phyloP scores from a whole-genome alignment of 2,113 vertebrate species.

The Glaucidium brasilianum region DNA sequence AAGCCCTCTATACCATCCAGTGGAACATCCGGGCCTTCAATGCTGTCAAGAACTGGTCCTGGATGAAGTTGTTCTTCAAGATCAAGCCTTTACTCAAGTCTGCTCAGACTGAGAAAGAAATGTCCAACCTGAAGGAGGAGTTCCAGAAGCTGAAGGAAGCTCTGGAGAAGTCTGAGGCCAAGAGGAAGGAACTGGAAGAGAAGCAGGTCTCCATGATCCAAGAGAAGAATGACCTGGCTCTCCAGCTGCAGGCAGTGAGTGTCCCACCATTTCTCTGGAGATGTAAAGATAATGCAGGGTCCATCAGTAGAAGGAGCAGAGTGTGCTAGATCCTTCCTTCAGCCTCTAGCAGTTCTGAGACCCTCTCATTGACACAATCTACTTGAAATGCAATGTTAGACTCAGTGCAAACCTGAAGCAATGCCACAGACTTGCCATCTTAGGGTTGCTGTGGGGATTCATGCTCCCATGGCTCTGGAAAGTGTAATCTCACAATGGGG shows the following conservation, averaged over 20 bases:
- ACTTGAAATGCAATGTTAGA: neutral
- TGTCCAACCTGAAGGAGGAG: constrained; percentile 85
- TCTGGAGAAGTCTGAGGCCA: constrained; percentile 86
- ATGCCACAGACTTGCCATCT: neutral
- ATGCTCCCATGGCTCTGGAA: neutral
- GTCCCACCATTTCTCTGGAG: neutral
- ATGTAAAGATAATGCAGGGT: neutral
- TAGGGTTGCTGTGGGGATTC: neutral
- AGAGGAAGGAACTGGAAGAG: constrained; percentile 92
- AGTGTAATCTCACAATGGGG: neutral
- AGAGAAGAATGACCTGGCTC: constrained; percentile 91
- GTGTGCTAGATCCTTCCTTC: neutral
- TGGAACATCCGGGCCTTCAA: constrained; percentile 96
- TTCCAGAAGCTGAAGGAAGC: constrained; percentile 86
- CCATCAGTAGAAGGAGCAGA: neutral
- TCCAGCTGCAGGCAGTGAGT: constrained; percentile 93
- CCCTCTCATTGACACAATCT: neutral
- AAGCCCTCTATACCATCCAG: constrained; percentile 90
- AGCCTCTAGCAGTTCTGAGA: neutral
- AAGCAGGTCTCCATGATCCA: constrained; percentile 88
- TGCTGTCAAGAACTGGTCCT: constrained; percentile 92
- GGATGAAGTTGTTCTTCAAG: constrained; percentile 98
- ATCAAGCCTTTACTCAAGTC: constrained; percentile 93
- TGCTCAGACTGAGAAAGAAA: constrained; percentile 89
- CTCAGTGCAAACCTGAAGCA: neutral